phyloP scores from a whole-genome alignment of 2,797 vertebrate species.

The Acanthurus leucopareius region DNA sequence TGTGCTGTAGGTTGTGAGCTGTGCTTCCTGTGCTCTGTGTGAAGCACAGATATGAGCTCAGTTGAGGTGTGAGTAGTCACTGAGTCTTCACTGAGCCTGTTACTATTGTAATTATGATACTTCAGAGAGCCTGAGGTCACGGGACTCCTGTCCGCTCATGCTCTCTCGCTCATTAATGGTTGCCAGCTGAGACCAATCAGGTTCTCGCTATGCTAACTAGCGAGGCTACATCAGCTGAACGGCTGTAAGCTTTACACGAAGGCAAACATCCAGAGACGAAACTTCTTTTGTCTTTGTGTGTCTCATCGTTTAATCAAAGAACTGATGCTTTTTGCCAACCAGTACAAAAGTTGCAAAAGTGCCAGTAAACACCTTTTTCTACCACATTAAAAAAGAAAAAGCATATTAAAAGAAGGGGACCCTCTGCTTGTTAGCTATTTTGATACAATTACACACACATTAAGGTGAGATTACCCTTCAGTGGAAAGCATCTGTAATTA shows the following conservation, averaged over 20 bases:
- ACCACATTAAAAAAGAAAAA: not conserved
- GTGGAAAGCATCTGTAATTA: constrained; percentile 69
- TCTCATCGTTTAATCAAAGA: not conserved
- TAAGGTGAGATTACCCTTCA: constrained; percentile 49
- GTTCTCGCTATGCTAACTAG: constrained; percentile 38
- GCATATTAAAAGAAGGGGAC: not conserved
- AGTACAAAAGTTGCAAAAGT: not conserved
- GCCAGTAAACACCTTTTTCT: not conserved
- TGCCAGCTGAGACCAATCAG: constrained; percentile 77
- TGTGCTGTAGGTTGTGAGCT: not conserved
- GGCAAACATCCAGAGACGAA: constrained; percentile 4
- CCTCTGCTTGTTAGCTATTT: constrained; percentile 33
- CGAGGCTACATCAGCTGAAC: constrained; percentile 47
- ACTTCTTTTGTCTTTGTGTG: not conserved
- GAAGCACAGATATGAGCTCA: constrained; percentile 8
- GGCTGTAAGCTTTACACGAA: constrained; percentile 14
- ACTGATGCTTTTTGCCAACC: not conserved
- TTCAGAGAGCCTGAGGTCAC: constrained; percentile 64
- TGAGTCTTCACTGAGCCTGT: constrained; percentile 26
- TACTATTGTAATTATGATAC: constrained; percentile 69
- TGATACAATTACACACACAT: constrained; percentile 10
- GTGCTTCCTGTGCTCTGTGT: constrained; percentile 7
- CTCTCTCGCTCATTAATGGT: constrained; percentile 73
- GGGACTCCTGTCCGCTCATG: constrained; percentile 59
- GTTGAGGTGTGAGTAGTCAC: constrained; percentile 25